A percentile compares a stretch with the other conserved stretches of the same genome.
Conservation (phyloP, 2,797 vertebrate genomes). For the Phalloptychus januarius region DNA sequence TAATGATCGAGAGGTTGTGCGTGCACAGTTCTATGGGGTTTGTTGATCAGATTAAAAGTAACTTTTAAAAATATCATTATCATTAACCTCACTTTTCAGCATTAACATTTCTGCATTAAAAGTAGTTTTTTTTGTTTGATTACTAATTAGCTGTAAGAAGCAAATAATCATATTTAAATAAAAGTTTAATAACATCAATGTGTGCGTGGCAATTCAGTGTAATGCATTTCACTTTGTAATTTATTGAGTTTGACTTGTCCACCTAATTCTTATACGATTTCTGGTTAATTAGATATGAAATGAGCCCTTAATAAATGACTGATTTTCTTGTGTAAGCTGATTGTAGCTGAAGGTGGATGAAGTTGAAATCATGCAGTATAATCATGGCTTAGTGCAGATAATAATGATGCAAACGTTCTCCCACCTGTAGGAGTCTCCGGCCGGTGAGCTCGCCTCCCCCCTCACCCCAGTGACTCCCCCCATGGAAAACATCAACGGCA, state of each 20-base stretch:
- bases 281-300: no score
- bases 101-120: neutral
- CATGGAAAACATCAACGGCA: slow-evolving; percentile 92
- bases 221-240: neutral
- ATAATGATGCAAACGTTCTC: slow-evolving; percentile 24
- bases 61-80: neutral
- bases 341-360: neutral
- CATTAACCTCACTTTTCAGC: neutral
- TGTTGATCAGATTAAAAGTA: neutral
- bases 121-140: neutral
- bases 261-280: no score
- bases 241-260: neutral
- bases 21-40: neutral
- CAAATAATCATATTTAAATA: neutral
- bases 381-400: neutral
- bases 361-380: neutral
- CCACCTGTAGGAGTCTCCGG: slow-evolving; percentile 89
- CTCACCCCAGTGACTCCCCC: slow-evolving; percentile 91
- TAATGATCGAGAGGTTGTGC: neutral
- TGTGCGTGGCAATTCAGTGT: no score
- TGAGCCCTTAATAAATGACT: no score
- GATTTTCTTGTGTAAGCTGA: neutral
- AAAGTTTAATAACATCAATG: neutral
- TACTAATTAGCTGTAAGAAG: neutral
- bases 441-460: slow-evolving; percentile 93